A percentile compares a stretch with the other conserved stretches of the same genome.
phyloP scores from a whole-genome alignment of 2,113 vertebrate genomes.

The Oryzias javanicus region DNA sequence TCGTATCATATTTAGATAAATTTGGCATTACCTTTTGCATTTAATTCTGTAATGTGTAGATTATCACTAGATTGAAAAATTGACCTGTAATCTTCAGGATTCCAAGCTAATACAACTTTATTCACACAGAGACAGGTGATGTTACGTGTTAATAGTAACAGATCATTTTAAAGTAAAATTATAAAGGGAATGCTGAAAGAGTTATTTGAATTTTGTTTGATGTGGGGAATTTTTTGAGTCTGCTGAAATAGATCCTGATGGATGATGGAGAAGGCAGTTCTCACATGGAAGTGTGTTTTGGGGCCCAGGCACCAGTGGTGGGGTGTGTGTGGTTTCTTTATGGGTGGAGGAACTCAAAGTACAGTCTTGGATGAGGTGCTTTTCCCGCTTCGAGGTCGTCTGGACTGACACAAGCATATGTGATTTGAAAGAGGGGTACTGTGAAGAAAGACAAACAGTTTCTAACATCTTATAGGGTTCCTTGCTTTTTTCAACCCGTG shows the following conservation, averaged over 20 bases:
- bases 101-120: too few relatives aligned
- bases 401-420: slow-evolving; percentile 16
- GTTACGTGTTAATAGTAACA: slow-evolving; percentile 39
- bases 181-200: slow-evolving; percentile 40
- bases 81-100: too few relatives aligned
- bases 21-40: too few relatives aligned
- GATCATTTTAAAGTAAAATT: slow-evolving; percentile 32
- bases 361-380: slow-evolving; percentile 21
- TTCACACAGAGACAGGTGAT: slow-evolving; percentile 29
- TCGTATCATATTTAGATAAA: too few relatives aligned
- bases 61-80: too few relatives aligned
- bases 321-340: slow-evolving; percentile 26
- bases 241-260: slow-evolving; percentile 15
- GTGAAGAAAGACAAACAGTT: slow-evolving; percentile 17
- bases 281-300: slow-evolving; percentile 41
- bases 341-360: background rate
- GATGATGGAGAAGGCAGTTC: slow-evolving; percentile 18
- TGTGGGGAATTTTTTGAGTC: slow-evolving; percentile 51
- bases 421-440: slow-evolving; percentile 43
- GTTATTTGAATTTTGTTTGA: slow-evolving; percentile 39
- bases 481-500: background rate
- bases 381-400: slow-evolving; percentile 24
- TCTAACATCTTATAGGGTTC: slow-evolving; percentile 29
- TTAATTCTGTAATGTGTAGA: too few relatives aligned
- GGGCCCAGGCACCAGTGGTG: slow-evolving; percentile 27